Base-by-base conservation (phyloP, 2,797 vertebrate genomes). In the Lycodopsis pacificus region DNA sequence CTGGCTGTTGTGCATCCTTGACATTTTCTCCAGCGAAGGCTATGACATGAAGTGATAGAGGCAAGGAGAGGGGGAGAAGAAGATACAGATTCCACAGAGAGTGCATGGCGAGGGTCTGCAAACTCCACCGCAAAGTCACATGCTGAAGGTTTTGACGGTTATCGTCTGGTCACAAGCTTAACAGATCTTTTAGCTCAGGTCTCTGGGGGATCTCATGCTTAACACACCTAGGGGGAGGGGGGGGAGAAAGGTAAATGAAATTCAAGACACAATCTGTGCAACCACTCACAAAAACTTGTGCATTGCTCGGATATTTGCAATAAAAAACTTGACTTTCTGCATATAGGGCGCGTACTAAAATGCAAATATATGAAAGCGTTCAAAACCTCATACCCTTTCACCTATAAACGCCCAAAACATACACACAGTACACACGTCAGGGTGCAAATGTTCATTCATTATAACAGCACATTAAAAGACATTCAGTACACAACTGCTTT, bases 31-130 rank as follows among this genome's bases (percentile, higher is more conserved):
- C 80, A 27, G 70, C 76, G 51, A 83, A 48, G 20, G 80, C 79
- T 51, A 48, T 58, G 36, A 72, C 82, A 49, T 67, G 58, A 69
- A 81, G 73, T 20, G 63, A 78, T 19, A 84, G 65, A 73, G 75
- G 78, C 61, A 85, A 84, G 64, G 86, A 87, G 57, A 93, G 65
- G 79, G 82, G 85, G 40, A 94, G 79, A 51, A 92, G 57, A 69
- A 90, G 44, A 81, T 78, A 90, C 42, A 85, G 65, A 74, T 81
- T 91, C 90, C 89, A 89, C 63, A 76, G 63, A 63, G 66, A 86
- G 53, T 88, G 71, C 93, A 95, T 94, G 87, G 76, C 36, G 89
- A 87, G 61, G 72, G 64, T 83, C 68, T 62, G 17, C 56, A 71
- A 75, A 76, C 62, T 86, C 74, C 71, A 72, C 73, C 7, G 34